Percentiles rank a stretch among this genome's conserved stretches.
Conservation (phyloP, 2,888 invertebrate species). For the Chrysina gloriosa region DNA sequence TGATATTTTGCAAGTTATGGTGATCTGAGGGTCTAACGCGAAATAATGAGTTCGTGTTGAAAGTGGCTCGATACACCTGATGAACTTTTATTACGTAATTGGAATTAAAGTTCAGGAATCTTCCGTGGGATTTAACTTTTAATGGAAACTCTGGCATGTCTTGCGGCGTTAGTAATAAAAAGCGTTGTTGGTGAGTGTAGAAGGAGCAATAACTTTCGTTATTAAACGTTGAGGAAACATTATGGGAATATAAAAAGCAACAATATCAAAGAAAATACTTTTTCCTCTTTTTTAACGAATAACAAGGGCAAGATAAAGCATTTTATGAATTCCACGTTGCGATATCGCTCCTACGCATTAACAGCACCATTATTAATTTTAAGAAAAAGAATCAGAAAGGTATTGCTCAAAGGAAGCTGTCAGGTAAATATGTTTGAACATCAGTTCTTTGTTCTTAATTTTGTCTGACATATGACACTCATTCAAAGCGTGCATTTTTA, state of each 20-base stretch:
- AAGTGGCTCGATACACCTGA: neutral
- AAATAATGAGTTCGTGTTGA: conserved; percentile 1
- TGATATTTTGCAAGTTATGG: neutral
- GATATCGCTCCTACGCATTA: no score
- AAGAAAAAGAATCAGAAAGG: no score
- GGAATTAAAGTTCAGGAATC: conserved; percentile 9
- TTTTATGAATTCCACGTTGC: no score
- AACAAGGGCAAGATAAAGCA: no score
- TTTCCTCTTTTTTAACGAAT: neutral
- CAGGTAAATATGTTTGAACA: no score
- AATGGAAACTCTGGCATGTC: conserved; percentile 18
- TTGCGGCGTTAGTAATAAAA: conserved; percentile 9
- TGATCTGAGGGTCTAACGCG: neutral
- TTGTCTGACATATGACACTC: no score
- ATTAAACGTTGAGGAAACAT: conserved; percentile 10
- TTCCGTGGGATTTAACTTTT: conserved; percentile 13
- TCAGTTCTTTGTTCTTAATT: no score
- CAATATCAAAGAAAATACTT: neutral
- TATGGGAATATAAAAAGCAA: neutral
- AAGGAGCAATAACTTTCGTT: conserved; percentile 10
- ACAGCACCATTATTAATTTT: no score
- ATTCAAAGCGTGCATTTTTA: no score
- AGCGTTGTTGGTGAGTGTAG: neutral
- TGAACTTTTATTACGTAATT: conserved; percentile 12
- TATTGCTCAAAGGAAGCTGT: no score